A percentile compares a stretch with the other conserved stretches of the same genome.
phyloP scores from a whole-genome alignment of 2,888 invertebrate species.

The Cataglyphis altisquamis region DNA sequence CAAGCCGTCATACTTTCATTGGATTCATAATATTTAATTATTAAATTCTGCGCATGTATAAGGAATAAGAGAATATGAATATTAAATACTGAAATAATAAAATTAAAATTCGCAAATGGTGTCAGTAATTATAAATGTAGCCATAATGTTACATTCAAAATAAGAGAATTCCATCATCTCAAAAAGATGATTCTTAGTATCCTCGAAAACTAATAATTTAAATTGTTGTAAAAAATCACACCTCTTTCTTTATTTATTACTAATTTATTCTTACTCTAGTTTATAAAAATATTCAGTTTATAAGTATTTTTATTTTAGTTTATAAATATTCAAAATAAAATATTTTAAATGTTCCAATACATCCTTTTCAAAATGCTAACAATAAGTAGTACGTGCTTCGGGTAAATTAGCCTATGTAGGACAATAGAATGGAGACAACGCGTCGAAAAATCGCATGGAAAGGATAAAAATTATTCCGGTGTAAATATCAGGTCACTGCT shows the following conservation, averaged over 20 bases:
- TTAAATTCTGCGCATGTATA: neutral
- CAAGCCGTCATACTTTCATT: neutral
- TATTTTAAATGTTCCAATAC: neutral
- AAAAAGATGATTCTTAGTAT: neutral
- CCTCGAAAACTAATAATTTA: neutral
- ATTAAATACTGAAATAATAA: slow-evolving; percentile 30
- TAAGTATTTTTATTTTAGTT: too few relatives aligned
- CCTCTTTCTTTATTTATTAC: too few relatives aligned
- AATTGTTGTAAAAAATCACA: neutral
- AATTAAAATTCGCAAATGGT: slow-evolving; percentile 21
- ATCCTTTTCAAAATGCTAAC: slow-evolving; percentile 4
- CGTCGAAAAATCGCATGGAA: slow-evolving; percentile 69
- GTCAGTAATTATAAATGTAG: slow-evolving; percentile 29
- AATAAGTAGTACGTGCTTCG: slow-evolving; percentile 51
- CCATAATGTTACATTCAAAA: neutral
- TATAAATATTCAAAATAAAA: neutral
- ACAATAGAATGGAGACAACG: slow-evolving; percentile 70
- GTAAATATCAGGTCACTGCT: slow-evolving; percentile 73
- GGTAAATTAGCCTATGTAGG: slow-evolving; percentile 69
- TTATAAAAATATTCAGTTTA: too few relatives aligned
- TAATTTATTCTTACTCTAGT: too few relatives aligned
- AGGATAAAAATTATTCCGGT: slow-evolving; percentile 76
- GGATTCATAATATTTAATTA: slow-evolving; percentile 2
- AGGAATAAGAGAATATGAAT: neutral
- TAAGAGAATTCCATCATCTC: neutral